Conservation (phyloP, 1,140 invertebrate species). For the Apis laboriosa region DNA sequence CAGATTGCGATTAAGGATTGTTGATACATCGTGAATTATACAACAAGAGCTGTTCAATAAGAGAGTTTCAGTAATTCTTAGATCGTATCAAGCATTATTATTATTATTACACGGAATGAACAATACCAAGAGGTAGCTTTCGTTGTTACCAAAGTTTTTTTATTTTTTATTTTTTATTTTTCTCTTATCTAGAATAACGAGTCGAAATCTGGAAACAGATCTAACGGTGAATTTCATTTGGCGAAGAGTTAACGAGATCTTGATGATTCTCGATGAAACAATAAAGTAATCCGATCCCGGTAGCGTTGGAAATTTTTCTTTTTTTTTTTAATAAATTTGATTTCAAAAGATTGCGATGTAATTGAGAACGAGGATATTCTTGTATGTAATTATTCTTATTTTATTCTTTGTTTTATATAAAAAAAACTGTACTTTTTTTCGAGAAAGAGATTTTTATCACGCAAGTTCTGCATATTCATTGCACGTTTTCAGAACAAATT, state of each 20-base stretch:
- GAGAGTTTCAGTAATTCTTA: conserved; percentile 12
- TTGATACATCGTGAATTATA: conserved; percentile 7
- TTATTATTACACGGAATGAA: not conserved
- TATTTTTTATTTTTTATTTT: not conserved
- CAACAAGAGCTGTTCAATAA: not conserved
- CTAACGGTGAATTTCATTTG: not conserved
- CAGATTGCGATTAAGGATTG: conserved; percentile 19
- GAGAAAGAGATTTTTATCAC: no score
- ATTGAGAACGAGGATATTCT: no score
- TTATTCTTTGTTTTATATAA: no score
- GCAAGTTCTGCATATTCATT: no score
- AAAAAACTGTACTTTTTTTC: no score
- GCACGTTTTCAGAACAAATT: no score
- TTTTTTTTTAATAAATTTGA: no score
- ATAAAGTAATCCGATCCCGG: not conserved
- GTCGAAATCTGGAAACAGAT: no score
- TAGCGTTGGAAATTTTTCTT: no score
- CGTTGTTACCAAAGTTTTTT: not conserved
- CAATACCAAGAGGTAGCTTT: not conserved
- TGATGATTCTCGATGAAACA: not conserved
- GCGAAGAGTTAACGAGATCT: not conserved
- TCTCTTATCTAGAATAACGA: no score
- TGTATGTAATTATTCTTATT: no score
- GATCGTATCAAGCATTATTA: conserved; percentile 9
- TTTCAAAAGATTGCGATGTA: no score